phyloP scores from a whole-genome alignment of 2,888 invertebrate species.

The Nymphalis polychloros region DNA sequence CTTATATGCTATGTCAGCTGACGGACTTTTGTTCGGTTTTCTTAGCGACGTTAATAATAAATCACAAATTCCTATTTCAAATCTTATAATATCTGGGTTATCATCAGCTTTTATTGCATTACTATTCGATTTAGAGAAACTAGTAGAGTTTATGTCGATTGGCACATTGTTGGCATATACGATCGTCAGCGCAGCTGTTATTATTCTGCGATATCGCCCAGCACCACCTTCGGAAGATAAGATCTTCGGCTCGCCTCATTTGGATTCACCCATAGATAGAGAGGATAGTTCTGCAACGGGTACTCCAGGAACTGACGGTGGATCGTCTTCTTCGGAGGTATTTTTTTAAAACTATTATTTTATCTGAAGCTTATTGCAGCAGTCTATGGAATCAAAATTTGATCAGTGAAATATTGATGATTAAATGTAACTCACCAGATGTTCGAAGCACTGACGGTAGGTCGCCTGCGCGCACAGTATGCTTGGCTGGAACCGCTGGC shows the following conservation, averaged over 20 bases:
- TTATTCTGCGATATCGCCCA: constrained; percentile 91
- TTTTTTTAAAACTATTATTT: constrained; percentile 29
- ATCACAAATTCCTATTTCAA: constrained; percentile 90
- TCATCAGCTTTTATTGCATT: constrained; percentile 90
- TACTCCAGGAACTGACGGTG: constrained; percentile 82
- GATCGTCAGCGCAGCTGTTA: constrained; percentile 94
- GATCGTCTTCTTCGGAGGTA: constrained; percentile 82
- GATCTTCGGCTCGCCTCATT: constrained; percentile 69
- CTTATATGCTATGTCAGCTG: constrained; percentile 95
- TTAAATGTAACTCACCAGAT: constrained; percentile 54
- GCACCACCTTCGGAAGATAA: constrained; percentile 75
- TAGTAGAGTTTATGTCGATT: constrained; percentile 97
- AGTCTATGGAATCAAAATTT: no score
- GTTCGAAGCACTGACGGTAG: constrained; percentile 85
- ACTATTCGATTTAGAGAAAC: constrained; percentile 92
- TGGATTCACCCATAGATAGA: constrained; percentile 80
- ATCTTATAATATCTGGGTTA: constrained; percentile 88
- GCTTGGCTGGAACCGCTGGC: constrained; percentile 87
- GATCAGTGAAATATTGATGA: no score
- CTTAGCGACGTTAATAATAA: constrained; percentile 88
- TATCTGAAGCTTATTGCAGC: no score
- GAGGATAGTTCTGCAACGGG: constrained; percentile 84
- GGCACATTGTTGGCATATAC: constrained; percentile 94
- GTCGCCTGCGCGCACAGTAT: constrained; percentile 87
- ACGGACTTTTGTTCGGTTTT: constrained; percentile 91